Evolutionary conservation across 2,888 invertebrate genomes (phyloP).

Genomic region (Pollenia griseotomentosa): DNA sequence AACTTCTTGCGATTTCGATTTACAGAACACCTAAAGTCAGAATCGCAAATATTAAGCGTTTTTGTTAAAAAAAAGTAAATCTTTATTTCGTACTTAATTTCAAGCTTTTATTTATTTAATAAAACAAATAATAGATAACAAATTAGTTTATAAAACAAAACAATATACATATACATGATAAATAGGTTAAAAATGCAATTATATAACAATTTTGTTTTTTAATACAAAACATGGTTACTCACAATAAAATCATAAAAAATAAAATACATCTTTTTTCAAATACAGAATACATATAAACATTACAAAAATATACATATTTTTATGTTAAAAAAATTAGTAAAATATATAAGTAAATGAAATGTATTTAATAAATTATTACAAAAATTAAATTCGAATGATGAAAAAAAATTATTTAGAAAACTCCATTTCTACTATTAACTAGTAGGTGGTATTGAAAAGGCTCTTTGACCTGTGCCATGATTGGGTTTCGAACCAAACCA

Average conservation of each 20-base stretch:
- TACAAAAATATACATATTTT: constrained; percentile 43
- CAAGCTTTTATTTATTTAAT: constrained; percentile 37
- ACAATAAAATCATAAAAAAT: constrained; percentile 62
- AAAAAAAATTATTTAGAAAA: constrained; percentile 39
- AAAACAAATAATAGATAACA: constrained; percentile 47
- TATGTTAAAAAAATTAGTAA: background rate
- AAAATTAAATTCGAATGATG: constrained; percentile 6
- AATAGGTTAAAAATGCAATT: constrained; percentile 52
- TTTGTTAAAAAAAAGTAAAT: too few species aligned
- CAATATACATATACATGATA: constrained; percentile 50
- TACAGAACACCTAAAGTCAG: too few species aligned
- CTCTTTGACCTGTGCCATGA: constrained; percentile 85
- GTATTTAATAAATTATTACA: constrained; percentile 26
- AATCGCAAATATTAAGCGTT: too few species aligned
- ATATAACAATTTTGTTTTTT: constrained; percentile 61
- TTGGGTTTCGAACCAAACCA: constrained; percentile 86
- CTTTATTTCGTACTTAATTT: constrained; percentile 38
- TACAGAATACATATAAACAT: constrained; percentile 23
- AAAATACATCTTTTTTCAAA: constrained; percentile 48
- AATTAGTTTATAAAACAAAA: constrained; percentile 31
- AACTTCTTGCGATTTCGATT: too few species aligned
- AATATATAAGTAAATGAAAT: background rate
- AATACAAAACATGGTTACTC: constrained; percentile 51
- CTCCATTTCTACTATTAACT: constrained; percentile 85
- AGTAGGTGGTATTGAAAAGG: constrained; percentile 85